phyloP scores from a whole-genome alignment of 2,113 vertebrate species.

The Gambusia holbrooki region DNA sequence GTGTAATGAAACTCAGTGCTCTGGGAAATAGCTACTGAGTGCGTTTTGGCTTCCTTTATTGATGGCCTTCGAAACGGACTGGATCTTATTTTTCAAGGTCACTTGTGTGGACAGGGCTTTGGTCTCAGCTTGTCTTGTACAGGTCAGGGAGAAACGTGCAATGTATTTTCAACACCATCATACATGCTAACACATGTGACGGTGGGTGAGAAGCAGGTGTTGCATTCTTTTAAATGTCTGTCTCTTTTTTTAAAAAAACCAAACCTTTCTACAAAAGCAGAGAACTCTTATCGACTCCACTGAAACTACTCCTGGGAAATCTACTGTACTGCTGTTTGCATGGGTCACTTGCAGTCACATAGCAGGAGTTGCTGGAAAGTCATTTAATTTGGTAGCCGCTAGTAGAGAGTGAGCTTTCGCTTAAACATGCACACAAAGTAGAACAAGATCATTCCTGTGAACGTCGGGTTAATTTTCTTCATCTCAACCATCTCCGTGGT shows the following conservation, averaged over 20 bases:
- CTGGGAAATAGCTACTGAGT: conserved; percentile 49
- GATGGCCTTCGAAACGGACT: conserved; percentile 19
- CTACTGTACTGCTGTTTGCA: too few species aligned
- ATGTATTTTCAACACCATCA: neutral
- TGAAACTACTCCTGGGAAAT: neutral
- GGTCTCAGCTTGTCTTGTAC: neutral
- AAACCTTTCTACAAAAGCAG: neutral
- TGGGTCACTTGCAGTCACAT: too few species aligned
- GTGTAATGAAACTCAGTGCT: conserved; percentile 57
- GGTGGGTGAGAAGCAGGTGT: neutral
- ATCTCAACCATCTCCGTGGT: too few species aligned
- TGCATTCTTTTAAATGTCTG: neutral
- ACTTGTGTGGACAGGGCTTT: conserved; percentile 20
- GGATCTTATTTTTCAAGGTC: conserved; percentile 65
- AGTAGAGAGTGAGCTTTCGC: too few species aligned
- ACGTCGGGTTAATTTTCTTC: too few species aligned
- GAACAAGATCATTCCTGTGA: too few species aligned
- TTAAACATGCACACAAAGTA: too few species aligned
- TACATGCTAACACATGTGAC: neutral
- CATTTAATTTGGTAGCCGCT: too few species aligned
- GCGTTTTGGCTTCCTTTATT: conserved; percentile 55
- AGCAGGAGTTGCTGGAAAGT: too few species aligned
- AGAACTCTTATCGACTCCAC: neutral
- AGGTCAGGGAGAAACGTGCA: conserved; percentile 8
- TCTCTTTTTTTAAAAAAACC: neutral